phyloP scores from a whole-genome alignment of 2,888 invertebrate genomes.

The Dione vanillae region DNA sequence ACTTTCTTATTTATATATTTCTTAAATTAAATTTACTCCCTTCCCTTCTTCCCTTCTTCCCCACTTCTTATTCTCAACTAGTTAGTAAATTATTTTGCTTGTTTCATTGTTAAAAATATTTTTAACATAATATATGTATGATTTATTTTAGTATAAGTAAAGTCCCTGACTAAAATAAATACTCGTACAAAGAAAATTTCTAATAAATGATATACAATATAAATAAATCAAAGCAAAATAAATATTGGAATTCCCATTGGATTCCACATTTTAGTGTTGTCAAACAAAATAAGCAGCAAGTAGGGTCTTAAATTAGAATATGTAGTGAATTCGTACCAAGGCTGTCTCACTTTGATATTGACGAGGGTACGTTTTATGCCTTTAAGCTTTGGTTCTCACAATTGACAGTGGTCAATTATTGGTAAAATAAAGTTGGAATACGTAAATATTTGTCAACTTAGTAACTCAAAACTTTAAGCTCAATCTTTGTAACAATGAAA shows the following conservation, averaged over 20 bases:
- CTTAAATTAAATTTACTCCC: no score
- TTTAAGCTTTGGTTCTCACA: background rate
- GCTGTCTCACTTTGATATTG: slow-evolving; percentile 37
- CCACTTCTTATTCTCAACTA: no score
- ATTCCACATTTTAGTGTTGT: slow-evolving; percentile 11
- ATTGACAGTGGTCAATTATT: slow-evolving; percentile 12
- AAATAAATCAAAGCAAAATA: slow-evolving; percentile 15
- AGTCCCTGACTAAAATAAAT: background rate
- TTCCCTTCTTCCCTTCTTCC: no score
- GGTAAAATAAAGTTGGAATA: background rate
- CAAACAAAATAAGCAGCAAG: slow-evolving; percentile 32
- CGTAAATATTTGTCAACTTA: background rate
- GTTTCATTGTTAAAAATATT: no score
- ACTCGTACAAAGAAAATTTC: background rate
- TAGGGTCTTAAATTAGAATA: slow-evolving; percentile 33
- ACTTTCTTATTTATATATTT: no score
- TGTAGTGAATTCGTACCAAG: slow-evolving; percentile 33
- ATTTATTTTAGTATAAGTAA: background rate
- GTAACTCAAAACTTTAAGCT: no score
- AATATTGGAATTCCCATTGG: background rate
- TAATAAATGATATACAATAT: background rate
- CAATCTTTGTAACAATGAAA: no score
- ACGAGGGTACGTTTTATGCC: slow-evolving; percentile 39
- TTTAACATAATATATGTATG: no score
- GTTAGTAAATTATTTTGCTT: no score